Base-by-base conservation (phyloP, 1,140 invertebrate genomes). In the Bombus superbus region DNA sequence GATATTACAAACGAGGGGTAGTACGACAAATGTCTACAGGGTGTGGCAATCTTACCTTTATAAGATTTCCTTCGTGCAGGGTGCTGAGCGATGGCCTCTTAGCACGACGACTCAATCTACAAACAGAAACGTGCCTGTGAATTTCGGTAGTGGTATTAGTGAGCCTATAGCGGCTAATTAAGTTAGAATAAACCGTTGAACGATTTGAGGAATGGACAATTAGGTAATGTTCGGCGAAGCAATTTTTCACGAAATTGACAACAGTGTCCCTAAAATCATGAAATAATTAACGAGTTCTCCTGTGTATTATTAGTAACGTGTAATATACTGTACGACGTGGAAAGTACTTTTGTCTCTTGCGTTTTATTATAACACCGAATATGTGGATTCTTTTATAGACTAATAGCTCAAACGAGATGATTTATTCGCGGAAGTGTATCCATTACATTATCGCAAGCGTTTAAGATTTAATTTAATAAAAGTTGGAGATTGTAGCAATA, bases 81-180 rank as follows among this genome's bases (percentile, higher is more conserved):
- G 97, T 97, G 25, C 97, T 97, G 75, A 98, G 93, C 53, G 97
- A 97, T 4, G 97, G 97, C 83, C 97, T 96, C 92, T 97, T 97
- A 0, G 97, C 97, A 75, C 97, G 95, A 90, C 96, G 97, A 59
- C 94, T 95, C 80, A 95, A 88, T 90, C 94, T 95, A 81, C 28
- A 92, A 93, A 69, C 66, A 92, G 62, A 83, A 42, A 88, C 47
- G 76, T 72, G 47, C 40, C 35, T 80, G 53, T 79, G 18, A 84
- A 64, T 78, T 42, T 15, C 42, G 8, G 44, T 57, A 42, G 35
- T 35, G 28, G 74, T 76, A 68, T 78, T 35, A 25, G 59, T 44
- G 62, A 32, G 44, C 28, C 44, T 53, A 40, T 35, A 66, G 25
- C 47, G 64, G 35, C 53, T 77, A 77, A 83, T 83, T 83, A 77